Evolutionary conservation across 2,113 vertebrate genomes (phyloP), one percentile per base, ranked within the genome.

Genomic region (Crotalus helleri): DNA sequence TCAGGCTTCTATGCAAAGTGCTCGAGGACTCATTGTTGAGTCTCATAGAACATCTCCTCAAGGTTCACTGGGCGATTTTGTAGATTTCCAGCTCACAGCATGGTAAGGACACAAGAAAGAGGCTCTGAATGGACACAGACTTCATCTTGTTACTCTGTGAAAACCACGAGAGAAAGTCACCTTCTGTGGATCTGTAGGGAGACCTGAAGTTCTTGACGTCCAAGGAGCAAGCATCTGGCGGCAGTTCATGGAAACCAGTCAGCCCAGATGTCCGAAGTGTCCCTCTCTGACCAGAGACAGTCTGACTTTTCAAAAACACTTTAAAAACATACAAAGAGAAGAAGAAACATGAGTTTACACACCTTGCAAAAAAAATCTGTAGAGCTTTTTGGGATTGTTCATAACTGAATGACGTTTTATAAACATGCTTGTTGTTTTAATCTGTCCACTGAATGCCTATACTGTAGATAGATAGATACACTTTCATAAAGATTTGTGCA

Each of bases 231-330:
- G 96, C 93, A 89, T 95, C 94, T 29, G 95, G 85, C 92, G 96
- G 96, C 90, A 95, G 93, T 58, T 97, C 93, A 69, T 96, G 96
- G 95, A 94, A 96, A 39, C 93, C 93, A 46, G 94, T 81, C 0
- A 94, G 93, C 0, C 26, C 49, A 0, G 94, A 49, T 0, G 95
- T 87, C 0, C 91, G 96, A 85, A 95, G 96, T 29, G 86, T 92
- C 23, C 81, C 94, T 91, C 7, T 91, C 64, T 97, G 92, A 69
- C 92, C 95, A 0, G 96, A 90, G 95, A 94, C 96, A 55, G 96
- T 94, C 91, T 93, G 95, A 59, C 95, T 96, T 91, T 94, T 95
- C 92, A 94, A 95, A 93, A 97, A 96, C 33, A 95, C 95, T 97
- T 93, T 89, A 64, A 85, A 95, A 57, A 24, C n/a, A 96, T 88